Percentiles rank a stretch among this genome's conserved stretches.
Conservation (phyloP, 37 sponge, comb jelly and placozoan genomes). For the Chondrilla cf. caribensis region DNA sequence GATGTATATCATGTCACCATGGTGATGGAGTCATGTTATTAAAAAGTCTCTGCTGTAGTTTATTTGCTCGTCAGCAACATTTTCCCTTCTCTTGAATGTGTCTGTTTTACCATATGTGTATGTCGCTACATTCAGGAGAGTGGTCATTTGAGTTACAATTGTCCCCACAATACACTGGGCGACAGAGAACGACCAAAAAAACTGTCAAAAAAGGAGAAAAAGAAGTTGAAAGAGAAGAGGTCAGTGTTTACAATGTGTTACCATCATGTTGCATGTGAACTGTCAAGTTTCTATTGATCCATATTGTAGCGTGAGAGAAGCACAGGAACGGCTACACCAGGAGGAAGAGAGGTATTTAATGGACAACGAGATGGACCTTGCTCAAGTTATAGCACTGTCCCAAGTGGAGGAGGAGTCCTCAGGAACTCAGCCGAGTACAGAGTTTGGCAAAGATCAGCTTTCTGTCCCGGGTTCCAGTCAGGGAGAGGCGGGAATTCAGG, state of each 20-base stretch:
- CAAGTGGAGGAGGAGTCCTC: constrained; percentile 2
- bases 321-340: neutral
- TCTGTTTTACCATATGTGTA: no score
- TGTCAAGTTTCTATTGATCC: no score
- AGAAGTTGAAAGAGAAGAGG: constrained; percentile 39
- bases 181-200: constrained; percentile 79
- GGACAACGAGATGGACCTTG: constrained; percentile 62
- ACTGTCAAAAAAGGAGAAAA: constrained; percentile 45
- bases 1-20: no score
- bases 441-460: neutral
- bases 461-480: neutral
- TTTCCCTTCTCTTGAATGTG: no score
- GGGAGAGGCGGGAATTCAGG: constrained; percentile 42
- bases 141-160: constrained; percentile 93
- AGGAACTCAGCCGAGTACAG: neutral
- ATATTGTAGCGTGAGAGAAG: no score
- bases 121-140: constrained; percentile 51
- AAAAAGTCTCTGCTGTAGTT: no score
- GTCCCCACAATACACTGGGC: constrained; percentile 82
- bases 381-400: constrained; percentile 49
- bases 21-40: no score
- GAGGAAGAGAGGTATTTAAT: constrained; percentile 46
- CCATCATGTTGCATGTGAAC: no score
- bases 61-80: no score
- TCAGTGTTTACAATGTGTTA: no score